Evolutionary conservation across 2,888 invertebrate species (phyloP), one percentile per base, ranked within the genome.

Genomic region (Dexiosoma caninum): DNA sequence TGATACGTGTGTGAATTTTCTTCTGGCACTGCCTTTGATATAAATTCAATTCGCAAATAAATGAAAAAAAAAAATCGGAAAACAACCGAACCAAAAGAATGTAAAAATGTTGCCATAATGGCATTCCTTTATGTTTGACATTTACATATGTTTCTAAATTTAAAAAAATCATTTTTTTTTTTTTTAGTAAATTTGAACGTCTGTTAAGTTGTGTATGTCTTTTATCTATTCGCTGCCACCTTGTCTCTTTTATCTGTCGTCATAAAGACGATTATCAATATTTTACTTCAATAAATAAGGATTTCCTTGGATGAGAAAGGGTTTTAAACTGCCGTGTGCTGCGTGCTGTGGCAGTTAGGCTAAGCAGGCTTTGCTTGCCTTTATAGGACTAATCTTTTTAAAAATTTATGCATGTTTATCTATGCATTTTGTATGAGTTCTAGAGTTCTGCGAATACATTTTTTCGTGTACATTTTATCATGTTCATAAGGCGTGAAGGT

Each of bases 201-300:
- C 27, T 27, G 27, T 30, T 49, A 27, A 1, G 21, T 49, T 46
- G n/a, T n/a, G n/a, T n/a, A 60, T 78, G 12, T 49, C 46, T 60
- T 78, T 53, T 72, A 35, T 55, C 23, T 78, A 19, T 42, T 5
- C 10, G 46, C 46, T 30, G 30, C 27, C 51, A 14, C 1, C 30
- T 30, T 57, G 14, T 42, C 16, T 53, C n/a, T 71, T 60, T 64
- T 30, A 27, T 51, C 12, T 30, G 3, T 14, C 7, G n/a, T n/a
- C 1, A 27, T n/a, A 46, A 46, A 27, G 30, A 12, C 21, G 57
- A 60, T 35, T 69, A 76, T 70, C 55, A 16, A 30, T 16, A 21
- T 8, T 67, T 72, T 32, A 40, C 55, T 69, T 78, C 72, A 69
- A 74, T 67, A 72, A 60, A 72, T 55, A 42, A 35, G 27, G 14